Evolutionary conservation across 2,113 vertebrate genomes (phyloP).

Genomic region (Alaudala cheleensis): DNA sequence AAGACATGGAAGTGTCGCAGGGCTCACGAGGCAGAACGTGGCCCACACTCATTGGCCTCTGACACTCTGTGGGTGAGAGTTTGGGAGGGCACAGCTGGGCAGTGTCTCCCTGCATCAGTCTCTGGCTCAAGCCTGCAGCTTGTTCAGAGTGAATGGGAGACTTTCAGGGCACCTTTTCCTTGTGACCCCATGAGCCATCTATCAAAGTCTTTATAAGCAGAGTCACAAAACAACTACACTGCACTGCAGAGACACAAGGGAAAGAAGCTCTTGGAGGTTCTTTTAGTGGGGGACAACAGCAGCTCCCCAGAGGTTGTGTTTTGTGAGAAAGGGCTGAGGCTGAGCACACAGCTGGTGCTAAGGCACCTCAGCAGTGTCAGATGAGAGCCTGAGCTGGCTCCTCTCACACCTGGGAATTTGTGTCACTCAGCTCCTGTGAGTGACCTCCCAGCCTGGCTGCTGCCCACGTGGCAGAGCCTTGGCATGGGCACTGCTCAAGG

Average conservation of each 20-base stretch:
- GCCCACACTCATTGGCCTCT: neutral
- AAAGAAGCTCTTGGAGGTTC: neutral
- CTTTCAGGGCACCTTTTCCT: neutral
- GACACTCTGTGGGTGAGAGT: too few relatives aligned
- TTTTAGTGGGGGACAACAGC: neutral
- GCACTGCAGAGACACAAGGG: neutral
- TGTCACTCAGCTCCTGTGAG: constrained; percentile 27
- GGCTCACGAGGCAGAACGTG: neutral
- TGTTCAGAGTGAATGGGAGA: neutral
- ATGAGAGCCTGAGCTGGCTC: neutral
- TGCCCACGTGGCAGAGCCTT: neutral
- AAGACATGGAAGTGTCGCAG: neutral
- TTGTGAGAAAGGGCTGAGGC: neutral
- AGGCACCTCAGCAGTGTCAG: neutral
- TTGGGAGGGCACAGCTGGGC: neutral
- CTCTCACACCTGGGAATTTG: neutral
- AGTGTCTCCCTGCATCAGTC: neutral
- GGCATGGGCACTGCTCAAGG: neutral
- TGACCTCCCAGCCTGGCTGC: neutral
- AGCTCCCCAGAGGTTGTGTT: neutral
- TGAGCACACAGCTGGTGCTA: neutral
- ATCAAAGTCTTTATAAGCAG: neutral
- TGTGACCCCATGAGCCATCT: neutral
- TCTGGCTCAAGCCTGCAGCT: neutral
- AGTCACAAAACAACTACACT: neutral